Evolutionary conservation across 1,140 invertebrate genomes (phyloP), one percentile per base, ranked within the genome.

Genomic region (Bombus affinis): DNA sequence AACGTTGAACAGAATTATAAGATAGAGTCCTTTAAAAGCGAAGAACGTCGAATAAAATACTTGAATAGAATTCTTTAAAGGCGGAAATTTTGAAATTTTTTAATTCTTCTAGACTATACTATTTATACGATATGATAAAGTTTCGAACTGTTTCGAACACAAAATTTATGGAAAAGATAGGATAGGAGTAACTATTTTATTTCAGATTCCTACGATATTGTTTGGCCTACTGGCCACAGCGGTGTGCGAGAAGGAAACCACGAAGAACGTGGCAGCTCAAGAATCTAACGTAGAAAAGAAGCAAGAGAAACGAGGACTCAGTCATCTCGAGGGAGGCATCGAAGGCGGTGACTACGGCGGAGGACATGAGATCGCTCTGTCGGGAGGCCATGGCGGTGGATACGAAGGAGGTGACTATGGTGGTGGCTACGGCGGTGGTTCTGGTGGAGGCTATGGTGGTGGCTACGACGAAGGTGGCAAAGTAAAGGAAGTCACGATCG

Each of bases 231-330:
- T 96, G 83, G 92, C 96, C 88, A 92, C 95, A 78, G 94, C 94
- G 73, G 84, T 92, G 89, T 92, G 95, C 93, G 87, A 93, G 88
- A 96, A 96, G 90, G 91, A 93, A 81, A 89, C 89, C 2, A 32
- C 70, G 25, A 86, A 89, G 32, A 78, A 80, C 1, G 72, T 13
- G 28, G 75, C 92, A 92, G 83, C 39, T 3, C 76, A 92, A 72
- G 92, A 93, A 57, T 93, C 93, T 15, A 83, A 37, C 85, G 92
- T 92, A 10, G 93, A 95, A 78, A 97, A 96, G 86, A 96, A 96
- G 85, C 96, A 97, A 89, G 96, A 97, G 78, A 97, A 97, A 91
- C 95, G 97, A 85, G 97, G 97, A 32, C 94, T 97, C 44, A 95
- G 95, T 65, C 95, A 96, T 57, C 95, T 95, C 89, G 95, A 94